A percentile compares a stretch with the other conserved stretches of the same genome.
Conservation (phyloP, 2,888 invertebrate species). For the Dinocampus coccinellae region DNA sequence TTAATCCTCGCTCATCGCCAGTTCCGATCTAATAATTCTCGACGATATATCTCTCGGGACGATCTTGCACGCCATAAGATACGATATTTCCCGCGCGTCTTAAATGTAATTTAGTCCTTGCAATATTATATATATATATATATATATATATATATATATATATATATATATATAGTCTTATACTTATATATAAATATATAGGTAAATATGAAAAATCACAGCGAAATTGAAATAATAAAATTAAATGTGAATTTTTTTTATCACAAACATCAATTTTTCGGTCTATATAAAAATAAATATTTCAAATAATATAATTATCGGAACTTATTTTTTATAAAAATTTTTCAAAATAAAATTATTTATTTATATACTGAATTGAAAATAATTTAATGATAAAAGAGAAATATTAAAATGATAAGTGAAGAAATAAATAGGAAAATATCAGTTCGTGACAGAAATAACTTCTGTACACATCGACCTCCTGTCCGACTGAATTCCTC, state of each 20-base stretch:
- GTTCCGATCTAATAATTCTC: conserved; percentile 39
- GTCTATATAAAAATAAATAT: too few species aligned
- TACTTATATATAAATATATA: not conserved
- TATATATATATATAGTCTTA: not conserved
- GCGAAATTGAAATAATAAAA: not conserved
- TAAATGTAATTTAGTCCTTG: conserved; percentile 25
- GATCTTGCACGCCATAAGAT: conserved; percentile 20
- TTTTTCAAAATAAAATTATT: not conserved
- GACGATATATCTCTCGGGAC: conserved; percentile 33
- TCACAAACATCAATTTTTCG: too few species aligned
- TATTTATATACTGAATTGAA: not conserved
- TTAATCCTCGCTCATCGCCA: conserved; percentile 43
- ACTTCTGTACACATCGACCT: conserved; percentile 55
- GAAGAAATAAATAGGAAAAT: conserved; percentile 39
- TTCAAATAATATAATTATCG: too few species aligned
- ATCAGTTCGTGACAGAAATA: conserved; percentile 48
- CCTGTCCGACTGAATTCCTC: conserved; percentile 45
- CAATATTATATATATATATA: not conserved
- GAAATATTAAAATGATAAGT: conserved; percentile 44
- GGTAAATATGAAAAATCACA: not conserved
- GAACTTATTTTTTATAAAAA: not conserved
- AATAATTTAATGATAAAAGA: conserved; percentile 20
- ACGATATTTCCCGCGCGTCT: not conserved
- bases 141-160: too few species aligned
- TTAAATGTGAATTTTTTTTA: not conserved